Percentiles rank a stretch among this genome's conserved stretches.
Conservation (phyloP, 2,113 vertebrate genomes). For the Pterocles orientalis region DNA sequence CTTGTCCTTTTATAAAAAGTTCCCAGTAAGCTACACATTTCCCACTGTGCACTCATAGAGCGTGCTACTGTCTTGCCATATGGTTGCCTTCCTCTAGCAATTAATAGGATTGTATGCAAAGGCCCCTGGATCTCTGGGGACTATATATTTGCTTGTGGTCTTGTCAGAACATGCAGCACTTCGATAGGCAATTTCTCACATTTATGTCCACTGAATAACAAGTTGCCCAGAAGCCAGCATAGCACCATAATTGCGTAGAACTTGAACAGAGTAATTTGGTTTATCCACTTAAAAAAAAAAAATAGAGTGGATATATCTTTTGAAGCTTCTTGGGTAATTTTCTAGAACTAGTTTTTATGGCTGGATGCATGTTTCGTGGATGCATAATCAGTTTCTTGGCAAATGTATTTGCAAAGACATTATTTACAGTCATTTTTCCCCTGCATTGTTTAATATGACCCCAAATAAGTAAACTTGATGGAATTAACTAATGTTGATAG, state of each 20-base stretch:
- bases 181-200: constrained; percentile 33
- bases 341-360: constrained; percentile 26
- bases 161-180: constrained; percentile 66
- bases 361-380: constrained; percentile 31
- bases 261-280: neutral
- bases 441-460: neutral
- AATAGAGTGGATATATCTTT: neutral
- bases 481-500: neutral
- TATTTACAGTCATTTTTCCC: neutral
- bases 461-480: neutral
- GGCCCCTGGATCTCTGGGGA: constrained; percentile 64
- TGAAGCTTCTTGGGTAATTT: neutral
- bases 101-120: constrained; percentile 74
- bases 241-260: neutral
- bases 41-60: constrained; percentile 13
- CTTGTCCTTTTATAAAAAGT: constrained; percentile 51
- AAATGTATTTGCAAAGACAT: constrained; percentile 10
- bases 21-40: constrained; percentile 27
- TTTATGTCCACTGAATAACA: constrained; percentile 59
- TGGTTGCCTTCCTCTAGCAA: constrained; percentile 64
- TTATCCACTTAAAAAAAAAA: neutral
- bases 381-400: constrained; percentile 40
- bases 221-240: constrained; percentile 9
- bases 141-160: constrained; percentile 62
- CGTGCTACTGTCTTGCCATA: constrained; percentile 31